A percentile compares a stretch with the other conserved stretches of the same genome.
These are phyloP conservation scores for Dolichopus griseipennis DNA, from an alignment of 2,888 invertebrate genomes.

Conservation along the genomic window DNA sequence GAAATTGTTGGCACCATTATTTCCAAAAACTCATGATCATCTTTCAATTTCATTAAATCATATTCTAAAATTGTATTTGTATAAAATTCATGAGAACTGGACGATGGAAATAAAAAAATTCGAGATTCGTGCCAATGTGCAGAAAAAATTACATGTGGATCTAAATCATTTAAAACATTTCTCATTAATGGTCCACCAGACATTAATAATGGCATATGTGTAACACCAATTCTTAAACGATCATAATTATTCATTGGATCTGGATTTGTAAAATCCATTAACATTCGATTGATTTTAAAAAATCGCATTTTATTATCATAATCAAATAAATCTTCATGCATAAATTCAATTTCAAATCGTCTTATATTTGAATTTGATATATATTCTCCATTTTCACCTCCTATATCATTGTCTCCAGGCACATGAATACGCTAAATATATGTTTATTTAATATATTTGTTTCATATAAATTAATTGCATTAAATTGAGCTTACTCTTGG, in stretches of 20 bases:
- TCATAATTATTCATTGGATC: slow-evolving; percentile 41
- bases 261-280: slow-evolving; percentile 51
- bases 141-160: slow-evolving; percentile 61
- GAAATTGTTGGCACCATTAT: slow-evolving; percentile 89
- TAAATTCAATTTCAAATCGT: slow-evolving; percentile 67
- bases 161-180: slow-evolving; percentile 51
- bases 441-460: not conserved
- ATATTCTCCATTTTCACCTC: slow-evolving; percentile 77
- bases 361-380: slow-evolving; percentile 55
- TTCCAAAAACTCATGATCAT: slow-evolving; percentile 53
- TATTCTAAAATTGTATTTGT: slow-evolving; percentile 34
- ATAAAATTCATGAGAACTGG: slow-evolving; percentile 37
- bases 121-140: slow-evolving; percentile 56
- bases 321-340: slow-evolving; percentile 55
- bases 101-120: slow-evolving; percentile 39
- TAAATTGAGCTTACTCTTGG: slow-evolving; percentile 29
- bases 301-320: slow-evolving; percentile 54
- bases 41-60: slow-evolving; percentile 33
- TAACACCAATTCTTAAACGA: slow-evolving; percentile 51
- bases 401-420: slow-evolving; percentile 96
- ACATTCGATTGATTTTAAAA: slow-evolving; percentile 66
- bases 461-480: not conserved
- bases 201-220: slow-evolving; percentile 58
- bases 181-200: slow-evolving; percentile 43
- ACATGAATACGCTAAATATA: slow-evolving; percentile 64